A percentile compares a stretch with the other conserved stretches of the same genome.
These are phyloP conservation scores for Nothocercus nigrocapillus DNA, from an alignment of 2,113 vertebrate genomes.

Conservation along the genomic window DNA sequence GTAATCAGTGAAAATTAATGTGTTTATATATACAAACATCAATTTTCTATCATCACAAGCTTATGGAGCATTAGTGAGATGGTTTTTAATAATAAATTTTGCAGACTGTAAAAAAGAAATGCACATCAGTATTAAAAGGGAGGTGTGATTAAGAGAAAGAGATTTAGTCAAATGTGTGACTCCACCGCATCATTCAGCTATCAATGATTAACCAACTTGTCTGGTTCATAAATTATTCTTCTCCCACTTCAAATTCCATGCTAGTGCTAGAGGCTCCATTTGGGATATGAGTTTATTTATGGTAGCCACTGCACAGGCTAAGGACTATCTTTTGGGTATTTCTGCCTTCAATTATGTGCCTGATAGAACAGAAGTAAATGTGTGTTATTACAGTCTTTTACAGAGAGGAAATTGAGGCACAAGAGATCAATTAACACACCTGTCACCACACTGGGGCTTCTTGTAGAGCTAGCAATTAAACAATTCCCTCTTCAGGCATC, in stretches of 20 bases:
- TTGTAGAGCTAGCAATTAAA: not conserved
- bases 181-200: not conserved
- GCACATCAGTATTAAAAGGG: not conserved
- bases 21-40: constrained; percentile 7
- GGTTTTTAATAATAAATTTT: not conserved
- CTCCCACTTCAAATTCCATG: fast-evolving
- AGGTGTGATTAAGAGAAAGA: not conserved
- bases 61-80: not conserved
- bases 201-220: not conserved
- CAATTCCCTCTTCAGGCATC: not conserved
- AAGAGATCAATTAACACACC: constrained; percentile 14
- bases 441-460: not conserved
- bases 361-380: not conserved
- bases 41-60: not conserved
- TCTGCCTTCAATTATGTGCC: not conserved
- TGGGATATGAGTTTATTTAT: not conserved
- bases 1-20: constrained; percentile 11
- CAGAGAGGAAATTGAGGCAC: not conserved
- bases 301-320: not conserved
- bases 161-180: not conserved
- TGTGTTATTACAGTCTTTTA: not conserved
- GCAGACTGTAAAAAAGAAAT: not conserved
- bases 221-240: not conserved
- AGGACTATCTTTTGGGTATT: not conserved
- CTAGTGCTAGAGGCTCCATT: not conserved